phyloP scores from a whole-genome alignment of 1,140 invertebrate genomes.

The Parapsyche elsis region DNA sequence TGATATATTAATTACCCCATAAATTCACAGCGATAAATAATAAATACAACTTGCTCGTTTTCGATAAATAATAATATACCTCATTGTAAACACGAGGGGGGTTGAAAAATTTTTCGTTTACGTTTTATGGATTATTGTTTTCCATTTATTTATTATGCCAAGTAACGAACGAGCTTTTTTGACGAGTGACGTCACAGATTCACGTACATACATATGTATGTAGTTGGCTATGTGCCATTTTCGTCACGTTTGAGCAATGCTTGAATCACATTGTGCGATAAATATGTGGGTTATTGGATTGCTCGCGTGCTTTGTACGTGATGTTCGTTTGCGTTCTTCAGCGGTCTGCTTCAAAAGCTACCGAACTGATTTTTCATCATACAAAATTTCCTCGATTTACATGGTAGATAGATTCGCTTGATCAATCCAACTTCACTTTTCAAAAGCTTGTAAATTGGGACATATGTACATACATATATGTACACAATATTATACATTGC shows the following conservation, averaged over 20 bases:
- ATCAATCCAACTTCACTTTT: too few relatives aligned
- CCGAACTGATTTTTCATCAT: not conserved
- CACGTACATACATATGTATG: not conserved
- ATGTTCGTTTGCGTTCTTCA: not conserved
- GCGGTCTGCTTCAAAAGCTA: not conserved
- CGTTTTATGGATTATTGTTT: not conserved
- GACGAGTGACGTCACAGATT: not conserved
- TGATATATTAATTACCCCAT: conserved; percentile 44
- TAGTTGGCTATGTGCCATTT: conserved; percentile 6
- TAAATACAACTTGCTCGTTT: not conserved
- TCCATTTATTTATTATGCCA: not conserved
- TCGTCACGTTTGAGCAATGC: conserved; percentile 5
- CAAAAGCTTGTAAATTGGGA: too few relatives aligned
- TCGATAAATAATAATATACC: not conserved
- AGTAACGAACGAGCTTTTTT: too few relatives aligned
- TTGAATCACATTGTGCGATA: not conserved
- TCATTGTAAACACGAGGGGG: not conserved
- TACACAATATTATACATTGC: too few relatives aligned
- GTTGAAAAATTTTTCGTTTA: not conserved
- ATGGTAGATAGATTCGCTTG: too few relatives aligned
- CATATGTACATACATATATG: too few relatives aligned
- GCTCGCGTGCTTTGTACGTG: conserved; percentile 6
- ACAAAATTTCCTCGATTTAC: too few relatives aligned
- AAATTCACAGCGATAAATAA: conserved; percentile 33
- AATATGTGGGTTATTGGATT: conserved; percentile 33